Conservation (phyloP, 2,113 vertebrate species). For the Hydropotes inermis region DNA sequence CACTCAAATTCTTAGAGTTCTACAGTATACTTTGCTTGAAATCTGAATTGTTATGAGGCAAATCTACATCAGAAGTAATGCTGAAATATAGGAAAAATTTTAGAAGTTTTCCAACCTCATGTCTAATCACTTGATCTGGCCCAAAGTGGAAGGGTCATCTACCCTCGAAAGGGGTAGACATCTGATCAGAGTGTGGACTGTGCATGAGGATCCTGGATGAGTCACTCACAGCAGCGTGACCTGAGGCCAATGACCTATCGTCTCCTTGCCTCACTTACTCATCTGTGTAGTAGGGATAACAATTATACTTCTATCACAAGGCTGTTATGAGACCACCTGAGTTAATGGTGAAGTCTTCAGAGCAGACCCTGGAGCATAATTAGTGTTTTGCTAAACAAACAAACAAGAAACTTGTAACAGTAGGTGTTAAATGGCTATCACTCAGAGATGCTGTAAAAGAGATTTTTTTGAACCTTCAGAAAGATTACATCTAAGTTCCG, state of each 20-base stretch:
- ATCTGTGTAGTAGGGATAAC: background rate
- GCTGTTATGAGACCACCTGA: background rate
- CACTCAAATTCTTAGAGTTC: background rate
- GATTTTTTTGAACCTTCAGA: background rate
- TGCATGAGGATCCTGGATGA: background rate
- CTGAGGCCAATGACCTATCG: background rate
- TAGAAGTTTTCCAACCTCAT: background rate
- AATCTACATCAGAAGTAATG: background rate
- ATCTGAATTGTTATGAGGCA: background rate
- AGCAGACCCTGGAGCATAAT: background rate
- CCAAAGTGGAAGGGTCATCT: background rate
- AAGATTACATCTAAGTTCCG: background rate
- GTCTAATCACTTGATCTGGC: background rate
- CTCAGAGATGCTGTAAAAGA: background rate
- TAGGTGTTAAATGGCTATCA: background rate
- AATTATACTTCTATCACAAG: background rate
- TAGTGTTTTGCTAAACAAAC: background rate
- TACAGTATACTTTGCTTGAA: background rate
- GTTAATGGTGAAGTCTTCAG: background rate
- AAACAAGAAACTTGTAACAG: background rate
- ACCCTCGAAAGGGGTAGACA: background rate
- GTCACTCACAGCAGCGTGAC: background rate
- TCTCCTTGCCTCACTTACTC: background rate
- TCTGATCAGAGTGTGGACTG: background rate
- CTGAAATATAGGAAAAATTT: background rate